A percentile compares a stretch with the other conserved stretches of the same genome.
These are phyloP conservation scores for Leptosomus discolor DNA, from an alignment of 2,113 vertebrate genomes.

Conservation along the genomic window DNA sequence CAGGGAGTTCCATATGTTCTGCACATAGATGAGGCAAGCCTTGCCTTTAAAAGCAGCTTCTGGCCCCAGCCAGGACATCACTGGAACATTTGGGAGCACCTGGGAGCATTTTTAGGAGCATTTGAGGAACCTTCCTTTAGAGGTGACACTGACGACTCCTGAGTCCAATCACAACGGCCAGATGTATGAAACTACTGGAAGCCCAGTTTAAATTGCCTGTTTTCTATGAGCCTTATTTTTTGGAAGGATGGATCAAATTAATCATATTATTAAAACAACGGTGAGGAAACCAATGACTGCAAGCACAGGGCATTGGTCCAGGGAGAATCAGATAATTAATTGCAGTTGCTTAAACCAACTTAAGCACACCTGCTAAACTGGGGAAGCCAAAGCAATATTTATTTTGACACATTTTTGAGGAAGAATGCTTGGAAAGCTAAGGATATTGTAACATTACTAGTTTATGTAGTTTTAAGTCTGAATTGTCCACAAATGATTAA, in stretches of 20 bases:
- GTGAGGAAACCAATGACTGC: background rate
- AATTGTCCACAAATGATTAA: background rate
- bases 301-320: background rate
- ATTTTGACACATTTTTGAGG: constrained; percentile 23
- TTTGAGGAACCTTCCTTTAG: background rate
- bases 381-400: constrained; percentile 13
- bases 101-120: background rate
- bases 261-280: background rate
- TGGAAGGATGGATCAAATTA: background rate
- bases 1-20: background rate
- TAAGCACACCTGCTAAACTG: constrained; percentile 14
- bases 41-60: background rate
- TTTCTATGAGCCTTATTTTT: background rate
- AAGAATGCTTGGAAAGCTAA: constrained; percentile 6
- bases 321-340: constrained; percentile 15
- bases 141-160: background rate
- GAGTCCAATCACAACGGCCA: background rate
- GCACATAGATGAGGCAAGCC: background rate
- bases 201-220: background rate
- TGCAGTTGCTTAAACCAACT: background rate
- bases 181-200: background rate
- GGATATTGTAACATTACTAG: background rate
- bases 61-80: accelerated
- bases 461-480: background rate
- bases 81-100: too few relatives aligned